These are phyloP conservation scores for Lepidocyrtoides sp. DNA, from an alignment of 2,888 invertebrate genomes.

Conservation along the genomic window DNA sequence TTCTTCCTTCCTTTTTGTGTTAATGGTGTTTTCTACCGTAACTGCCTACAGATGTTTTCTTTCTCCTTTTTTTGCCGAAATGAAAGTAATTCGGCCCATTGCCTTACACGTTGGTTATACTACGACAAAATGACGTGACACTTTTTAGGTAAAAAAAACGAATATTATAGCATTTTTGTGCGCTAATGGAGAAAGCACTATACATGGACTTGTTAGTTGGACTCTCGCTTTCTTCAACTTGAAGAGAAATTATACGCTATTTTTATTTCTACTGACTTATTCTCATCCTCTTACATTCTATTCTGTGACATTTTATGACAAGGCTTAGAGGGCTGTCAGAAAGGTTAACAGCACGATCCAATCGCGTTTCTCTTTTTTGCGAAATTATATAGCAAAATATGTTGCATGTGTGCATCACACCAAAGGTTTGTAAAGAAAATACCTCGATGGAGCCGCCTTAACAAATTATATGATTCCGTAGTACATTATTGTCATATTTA, in stretches of 20 bases:
- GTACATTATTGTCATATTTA: too few species aligned
- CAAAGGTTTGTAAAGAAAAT: too few species aligned
- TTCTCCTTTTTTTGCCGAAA: not conserved
- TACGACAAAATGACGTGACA: not conserved
- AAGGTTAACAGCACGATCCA: conserved; percentile 48
- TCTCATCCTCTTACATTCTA: not conserved
- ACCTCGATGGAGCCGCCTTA: too few species aligned
- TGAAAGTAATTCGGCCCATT: not conserved
- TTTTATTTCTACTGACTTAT: conserved; percentile 20
- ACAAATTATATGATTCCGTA: too few species aligned
- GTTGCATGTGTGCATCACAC: not conserved
- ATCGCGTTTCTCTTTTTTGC: not conserved
- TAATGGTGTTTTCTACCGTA: conserved; percentile 21
- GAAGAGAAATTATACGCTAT: not conserved
- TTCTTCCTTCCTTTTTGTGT: conserved; percentile 21
- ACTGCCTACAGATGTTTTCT: conserved; percentile 7
- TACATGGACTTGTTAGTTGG: too few species aligned
- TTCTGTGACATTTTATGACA: conserved; percentile 65
- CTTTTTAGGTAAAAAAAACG: not conserved
- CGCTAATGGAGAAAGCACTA: not conserved
- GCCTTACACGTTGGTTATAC: not conserved
- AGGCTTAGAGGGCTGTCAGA: conserved; percentile 63
- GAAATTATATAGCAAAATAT: not conserved
- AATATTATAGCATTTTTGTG: not conserved
- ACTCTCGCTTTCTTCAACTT: not conserved